Percentiles rank a stretch among this genome's conserved stretches.
Evolutionary conservation across 2,113 vertebrate species (phyloP).

Genomic region (Tachycineta bicolor): DNA sequence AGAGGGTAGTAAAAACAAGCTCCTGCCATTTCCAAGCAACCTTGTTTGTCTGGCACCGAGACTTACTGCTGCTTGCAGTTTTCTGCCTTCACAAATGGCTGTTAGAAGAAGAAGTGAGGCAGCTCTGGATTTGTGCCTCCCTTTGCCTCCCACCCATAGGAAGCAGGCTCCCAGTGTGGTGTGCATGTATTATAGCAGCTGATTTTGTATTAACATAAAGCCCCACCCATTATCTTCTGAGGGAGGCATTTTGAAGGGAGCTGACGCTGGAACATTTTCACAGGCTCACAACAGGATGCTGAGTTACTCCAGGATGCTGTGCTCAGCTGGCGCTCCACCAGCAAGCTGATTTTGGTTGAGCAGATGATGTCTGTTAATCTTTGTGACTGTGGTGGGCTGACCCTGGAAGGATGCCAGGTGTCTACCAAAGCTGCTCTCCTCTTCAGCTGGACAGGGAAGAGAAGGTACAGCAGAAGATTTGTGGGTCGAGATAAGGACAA

Average conservation of each 20-base stretch:
- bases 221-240: not conserved
- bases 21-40: not conserved
- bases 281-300: not conserved
- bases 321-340: not conserved
- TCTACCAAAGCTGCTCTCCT: not conserved
- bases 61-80: not conserved
- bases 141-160: not conserved
- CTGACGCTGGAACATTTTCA: not conserved
- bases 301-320: not conserved
- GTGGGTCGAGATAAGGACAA: not conserved
- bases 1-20: not conserved
- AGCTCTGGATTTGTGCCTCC: not conserved
- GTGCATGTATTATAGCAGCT: not conserved
- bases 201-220: not conserved
- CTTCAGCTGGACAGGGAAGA: not conserved
- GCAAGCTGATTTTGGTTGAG: not conserved
- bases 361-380: slow-evolving; percentile 53
- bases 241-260: not conserved
- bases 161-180: not conserved
- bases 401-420: not conserved
- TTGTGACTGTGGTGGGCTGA: not conserved
- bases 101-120: not conserved
- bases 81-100: not conserved
- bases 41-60: not conserved
- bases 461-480: not conserved